Conservation (phyloP, 1,140 invertebrate species). For the Thaumatotibia leucotreta region DNA sequence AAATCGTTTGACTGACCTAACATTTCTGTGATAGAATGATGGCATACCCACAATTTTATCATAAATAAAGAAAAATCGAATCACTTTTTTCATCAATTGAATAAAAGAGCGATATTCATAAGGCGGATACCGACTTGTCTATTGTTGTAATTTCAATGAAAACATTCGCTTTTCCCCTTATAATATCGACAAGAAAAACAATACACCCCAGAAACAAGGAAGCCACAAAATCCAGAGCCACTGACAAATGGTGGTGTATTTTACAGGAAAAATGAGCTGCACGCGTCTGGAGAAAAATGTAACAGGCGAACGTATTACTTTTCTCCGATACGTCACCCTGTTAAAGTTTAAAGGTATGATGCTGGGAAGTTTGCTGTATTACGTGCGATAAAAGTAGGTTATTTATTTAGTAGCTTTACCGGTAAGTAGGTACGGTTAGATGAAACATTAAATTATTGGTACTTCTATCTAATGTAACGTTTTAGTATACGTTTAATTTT, state of each 20-base stretch:
- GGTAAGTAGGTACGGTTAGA: neutral
- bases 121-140: too few species aligned
- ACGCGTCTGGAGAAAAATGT: neutral
- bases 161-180: neutral
- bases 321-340: neutral
- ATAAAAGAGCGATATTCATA: too few species aligned
- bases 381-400: neutral
- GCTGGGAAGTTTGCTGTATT: neutral
- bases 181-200: neutral
- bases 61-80: too few species aligned
- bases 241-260: neutral
- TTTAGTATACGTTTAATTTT: too few species aligned
- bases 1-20: too few species aligned
- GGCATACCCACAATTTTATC: too few species aligned
- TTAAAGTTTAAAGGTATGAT: neutral
- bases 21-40: too few species aligned
- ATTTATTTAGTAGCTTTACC: neutral
- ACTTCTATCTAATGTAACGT: too few species aligned
- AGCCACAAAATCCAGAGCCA: neutral
- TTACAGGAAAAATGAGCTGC: neutral
- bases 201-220: neutral
- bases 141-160: neutral
- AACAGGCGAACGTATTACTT: neutral
- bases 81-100: too few species aligned
- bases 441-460: too few species aligned